phyloP scores from a whole-genome alignment of 2,113 vertebrate genomes.

The Notiomystis cincta region DNA sequence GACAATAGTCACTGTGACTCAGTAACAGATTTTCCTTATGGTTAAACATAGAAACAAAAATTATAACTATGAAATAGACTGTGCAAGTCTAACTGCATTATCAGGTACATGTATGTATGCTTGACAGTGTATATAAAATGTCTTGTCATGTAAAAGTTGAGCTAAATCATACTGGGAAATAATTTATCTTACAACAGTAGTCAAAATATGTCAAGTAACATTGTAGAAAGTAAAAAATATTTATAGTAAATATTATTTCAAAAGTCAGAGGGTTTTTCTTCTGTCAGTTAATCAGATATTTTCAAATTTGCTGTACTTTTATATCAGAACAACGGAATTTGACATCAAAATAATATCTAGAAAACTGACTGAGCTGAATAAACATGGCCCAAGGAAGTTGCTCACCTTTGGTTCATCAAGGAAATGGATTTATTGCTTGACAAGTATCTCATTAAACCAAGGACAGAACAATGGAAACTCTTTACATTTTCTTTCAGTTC shows the following conservation, averaged over 20 bases:
- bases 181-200: not conserved
- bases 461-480: not conserved
- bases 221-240: not conserved
- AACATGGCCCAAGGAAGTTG: not conserved
- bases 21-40: not conserved
- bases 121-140: not conserved
- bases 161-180: not conserved
- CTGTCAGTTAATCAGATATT: not conserved
- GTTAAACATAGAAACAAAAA: not conserved
- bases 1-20: not conserved
- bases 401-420: not conserved
- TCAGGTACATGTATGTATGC: not conserved
- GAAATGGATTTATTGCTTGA: not conserved
- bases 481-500: not conserved
- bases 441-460: not conserved
- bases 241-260: not conserved
- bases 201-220: not conserved
- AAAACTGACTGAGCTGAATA: not conserved
- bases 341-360: not conserved
- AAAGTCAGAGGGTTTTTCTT: accelerated
- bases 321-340: not conserved
- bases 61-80: not conserved
- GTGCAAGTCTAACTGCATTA: not conserved
- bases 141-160: not conserved
- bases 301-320: not conserved